Conservation (phyloP, 2,888 invertebrate genomes). For the Pilophorus perplexus region DNA sequence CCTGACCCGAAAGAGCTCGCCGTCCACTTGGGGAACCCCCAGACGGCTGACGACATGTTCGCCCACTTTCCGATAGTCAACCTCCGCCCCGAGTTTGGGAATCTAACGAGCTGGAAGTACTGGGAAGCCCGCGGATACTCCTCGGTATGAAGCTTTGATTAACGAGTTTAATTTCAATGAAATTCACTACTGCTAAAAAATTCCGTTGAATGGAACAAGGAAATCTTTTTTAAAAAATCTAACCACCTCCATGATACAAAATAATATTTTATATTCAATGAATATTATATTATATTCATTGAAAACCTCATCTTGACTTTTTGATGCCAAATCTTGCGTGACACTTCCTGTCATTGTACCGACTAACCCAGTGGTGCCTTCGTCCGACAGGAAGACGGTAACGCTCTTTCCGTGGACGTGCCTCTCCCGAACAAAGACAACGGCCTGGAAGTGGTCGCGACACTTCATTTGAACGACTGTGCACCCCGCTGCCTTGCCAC, state of each 20-base stretch:
- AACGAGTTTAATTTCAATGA: too few relatives aligned
- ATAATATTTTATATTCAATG: too few relatives aligned
- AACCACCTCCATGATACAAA: too few relatives aligned
- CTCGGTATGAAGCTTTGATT: slow-evolving; percentile 10
- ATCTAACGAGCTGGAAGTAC: slow-evolving; percentile 34
- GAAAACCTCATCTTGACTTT: too few relatives aligned
- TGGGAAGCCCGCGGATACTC: slow-evolving; percentile 21
- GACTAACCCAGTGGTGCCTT: too few relatives aligned
- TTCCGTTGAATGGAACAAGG: too few relatives aligned
- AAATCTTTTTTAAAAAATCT: too few relatives aligned
- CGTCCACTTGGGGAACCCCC: slow-evolving; percentile 24
- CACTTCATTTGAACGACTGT: slow-evolving; percentile 55
- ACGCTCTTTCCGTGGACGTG: slow-evolving; percentile 37
- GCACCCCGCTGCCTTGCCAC: slow-evolving; percentile 61
- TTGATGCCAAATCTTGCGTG: too few relatives aligned
- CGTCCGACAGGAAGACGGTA: slow-evolving; percentile 35
- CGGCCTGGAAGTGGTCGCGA: slow-evolving; percentile 46
- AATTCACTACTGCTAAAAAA: too few relatives aligned
- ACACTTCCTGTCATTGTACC: too few relatives aligned
- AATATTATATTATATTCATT: too few relatives aligned
- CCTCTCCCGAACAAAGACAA: slow-evolving; percentile 48
- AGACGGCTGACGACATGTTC: slow-evolving; percentile 24
- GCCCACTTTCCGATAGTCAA: slow-evolving; percentile 24
- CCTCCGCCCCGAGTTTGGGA: slow-evolving; percentile 28
- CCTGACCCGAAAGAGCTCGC: slow-evolving; percentile 17